Percentiles rank a stretch among this genome's conserved stretches.
Evolutionary conservation across 2,888 invertebrate species (phyloP).

Genomic region (Drosophila mayaguana): DNA sequence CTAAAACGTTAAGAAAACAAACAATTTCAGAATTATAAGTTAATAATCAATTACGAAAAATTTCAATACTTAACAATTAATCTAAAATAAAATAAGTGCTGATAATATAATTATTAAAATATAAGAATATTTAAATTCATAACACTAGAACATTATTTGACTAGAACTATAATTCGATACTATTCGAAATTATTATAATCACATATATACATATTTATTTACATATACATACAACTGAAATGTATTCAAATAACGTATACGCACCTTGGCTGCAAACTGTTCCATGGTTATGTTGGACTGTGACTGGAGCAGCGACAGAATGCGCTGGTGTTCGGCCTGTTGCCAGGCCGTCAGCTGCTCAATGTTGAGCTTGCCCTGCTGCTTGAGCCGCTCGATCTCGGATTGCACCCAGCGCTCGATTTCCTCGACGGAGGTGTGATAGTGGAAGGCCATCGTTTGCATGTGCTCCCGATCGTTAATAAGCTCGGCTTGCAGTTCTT

Average conservation of each 20-base stretch:
- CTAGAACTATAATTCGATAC: too few species aligned
- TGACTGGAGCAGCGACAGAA: constrained; percentile 74
- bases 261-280: constrained; percentile 78
- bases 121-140: background rate
- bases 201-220: too few species aligned
- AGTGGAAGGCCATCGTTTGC: constrained; percentile 83
- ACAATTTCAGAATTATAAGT: too few species aligned
- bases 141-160: too few species aligned
- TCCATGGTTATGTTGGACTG: constrained; percentile 81
- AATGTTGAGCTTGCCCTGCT: constrained; percentile 80
- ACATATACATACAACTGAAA: too few species aligned
- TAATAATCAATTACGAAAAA: too few species aligned
- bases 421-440: constrained; percentile 83
- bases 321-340: constrained; percentile 78
- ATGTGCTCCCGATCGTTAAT: constrained; percentile 82
- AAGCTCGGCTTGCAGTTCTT: constrained; percentile 78
- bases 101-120: too few species aligned
- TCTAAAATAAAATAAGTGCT: too few species aligned
- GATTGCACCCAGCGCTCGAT: constrained; percentile 83
- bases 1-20: too few species aligned
- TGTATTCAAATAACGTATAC: background rate
- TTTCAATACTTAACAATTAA: too few species aligned
- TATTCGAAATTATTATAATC: too few species aligned
- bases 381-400: constrained; percentile 78
- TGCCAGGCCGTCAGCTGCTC: constrained; percentile 83